These are phyloP conservation scores for Seira ritae DNA, from an alignment of 2,888 invertebrate species.

Conservation along the genomic window DNA sequence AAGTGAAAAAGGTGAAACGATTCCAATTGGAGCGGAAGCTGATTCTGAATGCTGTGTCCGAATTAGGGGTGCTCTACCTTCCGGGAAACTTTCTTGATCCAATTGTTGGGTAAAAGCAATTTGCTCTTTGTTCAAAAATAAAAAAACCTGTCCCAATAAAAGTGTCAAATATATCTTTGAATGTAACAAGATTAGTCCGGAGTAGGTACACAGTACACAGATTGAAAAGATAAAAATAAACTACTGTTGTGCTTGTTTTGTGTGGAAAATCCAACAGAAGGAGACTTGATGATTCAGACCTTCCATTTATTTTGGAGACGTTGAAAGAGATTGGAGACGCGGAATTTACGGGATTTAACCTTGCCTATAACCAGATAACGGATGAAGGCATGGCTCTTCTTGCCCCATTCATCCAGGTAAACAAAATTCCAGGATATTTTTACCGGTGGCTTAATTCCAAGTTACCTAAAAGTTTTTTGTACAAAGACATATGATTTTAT, in stretches of 20 bases:
- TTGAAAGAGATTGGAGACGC: slow-evolving; percentile 42
- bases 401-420: slow-evolving; percentile 61
- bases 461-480: background rate
- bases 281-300: slow-evolving; percentile 65
- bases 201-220: background rate
- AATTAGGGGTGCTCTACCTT: slow-evolving; percentile 51
- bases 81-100: slow-evolving; percentile 62
- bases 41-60: slow-evolving; percentile 34
- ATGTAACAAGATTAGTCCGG: too few relatives aligned
- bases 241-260: background rate
- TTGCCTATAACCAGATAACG: slow-evolving; percentile 71
- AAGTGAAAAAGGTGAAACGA: slow-evolving; percentile 23
- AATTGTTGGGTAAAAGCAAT: slow-evolving; percentile 58
- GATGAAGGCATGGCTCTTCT: slow-evolving; percentile 64
- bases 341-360: slow-evolving; percentile 63
- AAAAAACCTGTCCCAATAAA: too few relatives aligned
- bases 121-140: background rate
- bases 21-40: slow-evolving; percentile 47
- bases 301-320: slow-evolving; percentile 53
- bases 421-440: too few relatives aligned
- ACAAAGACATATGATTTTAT: too few relatives aligned
- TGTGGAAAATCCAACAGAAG: slow-evolving; percentile 53
- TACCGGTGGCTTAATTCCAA: background rate
- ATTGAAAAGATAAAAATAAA: background rate
- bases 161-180: too few relatives aligned